Evolutionary conservation across 2,888 invertebrate genomes (phyloP), one percentile per base, ranked within the genome.

Genomic region (Eupithecia centaureata): DNA sequence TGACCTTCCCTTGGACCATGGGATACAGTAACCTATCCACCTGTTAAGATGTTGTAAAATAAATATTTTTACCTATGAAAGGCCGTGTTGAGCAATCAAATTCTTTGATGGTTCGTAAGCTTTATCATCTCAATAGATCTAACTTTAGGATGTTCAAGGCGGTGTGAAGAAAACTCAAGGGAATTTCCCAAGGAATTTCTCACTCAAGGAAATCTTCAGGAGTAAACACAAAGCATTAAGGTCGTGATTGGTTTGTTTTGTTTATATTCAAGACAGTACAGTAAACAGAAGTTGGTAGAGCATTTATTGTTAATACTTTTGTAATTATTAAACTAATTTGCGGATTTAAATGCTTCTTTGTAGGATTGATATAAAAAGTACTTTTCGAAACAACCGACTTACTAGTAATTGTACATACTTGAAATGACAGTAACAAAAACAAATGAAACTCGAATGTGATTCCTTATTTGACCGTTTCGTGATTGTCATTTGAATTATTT

Each of bases 1-100:
- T 33, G 38, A 38, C 89, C 89, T 89, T 89, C 82, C 87, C 89
- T 89, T 88, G 89, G 82, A 65, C 70, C 75, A 77, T 77, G 76
- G 78, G 74, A 80, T 75, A 68, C 65, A 76, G 72, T 73, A 70
- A 65, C 70, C 68, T n/a, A 22, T 54, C 3, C 57, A 64, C 64
- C 61, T 65, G 61, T 58, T 57, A 47, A 61, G 22, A 52, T 15
- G 54, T 15, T 38, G 57, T 64, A 27, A 64, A 32, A 64, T 63
- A 63, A 63, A 61, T 63, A 56, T 56, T 35, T 61, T 47, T 58
- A 42, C 54, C 35, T 47, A 56, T 32, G 5, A 25, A 64, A 61
- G 68, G 64, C 38, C 56, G 22, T 35, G 32, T 61, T 32, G 27
- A 13, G 57, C 25, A 51, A 47, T 35, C n/a, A 33, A 35, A 56